Conservation (phyloP, 2,797 vertebrate species). For the Hozukius guyotensis region DNA sequence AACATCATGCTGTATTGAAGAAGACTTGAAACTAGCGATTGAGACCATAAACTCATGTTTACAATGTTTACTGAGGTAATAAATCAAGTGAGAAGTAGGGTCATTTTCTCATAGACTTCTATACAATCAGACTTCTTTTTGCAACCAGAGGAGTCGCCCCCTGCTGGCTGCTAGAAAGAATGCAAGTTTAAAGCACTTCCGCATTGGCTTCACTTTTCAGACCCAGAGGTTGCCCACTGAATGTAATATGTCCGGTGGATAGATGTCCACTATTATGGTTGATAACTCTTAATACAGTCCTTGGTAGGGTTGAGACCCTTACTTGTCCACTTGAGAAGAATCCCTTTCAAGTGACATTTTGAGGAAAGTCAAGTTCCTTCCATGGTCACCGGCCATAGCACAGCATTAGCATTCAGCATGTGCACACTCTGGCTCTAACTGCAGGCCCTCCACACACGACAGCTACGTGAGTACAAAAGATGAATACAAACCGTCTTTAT, state of each 20-base stretch:
- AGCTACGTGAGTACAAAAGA: slow-evolving; percentile 29
- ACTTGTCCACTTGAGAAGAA: slow-evolving; percentile 31
- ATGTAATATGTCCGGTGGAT: background rate
- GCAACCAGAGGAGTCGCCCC: no score
- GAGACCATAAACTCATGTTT: no score
- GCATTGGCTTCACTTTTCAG: no score
- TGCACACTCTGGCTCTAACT: slow-evolving; percentile 28
- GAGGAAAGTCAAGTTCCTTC: slow-evolving; percentile 38
- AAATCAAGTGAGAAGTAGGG: no score
- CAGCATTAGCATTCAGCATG: slow-evolving; percentile 52
- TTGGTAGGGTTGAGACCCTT: background rate
- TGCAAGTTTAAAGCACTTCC: no score
- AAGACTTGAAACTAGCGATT: no score
- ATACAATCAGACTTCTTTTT: no score
- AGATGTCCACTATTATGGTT: background rate
- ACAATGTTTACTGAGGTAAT: no score
- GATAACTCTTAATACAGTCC: background rate
- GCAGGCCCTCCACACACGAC: slow-evolving; percentile 31
- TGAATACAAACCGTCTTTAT: slow-evolving; percentile 34
- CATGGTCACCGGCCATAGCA: slow-evolving; percentile 42
- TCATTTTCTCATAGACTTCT: no score
- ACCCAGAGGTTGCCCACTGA: no score
- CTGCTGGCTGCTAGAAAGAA: no score
- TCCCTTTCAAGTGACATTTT: slow-evolving; percentile 54
- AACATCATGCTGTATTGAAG: no score